Base-by-base conservation (phyloP, 2,797 vertebrate genomes). In the Astyanax mexicanus region DNA sequence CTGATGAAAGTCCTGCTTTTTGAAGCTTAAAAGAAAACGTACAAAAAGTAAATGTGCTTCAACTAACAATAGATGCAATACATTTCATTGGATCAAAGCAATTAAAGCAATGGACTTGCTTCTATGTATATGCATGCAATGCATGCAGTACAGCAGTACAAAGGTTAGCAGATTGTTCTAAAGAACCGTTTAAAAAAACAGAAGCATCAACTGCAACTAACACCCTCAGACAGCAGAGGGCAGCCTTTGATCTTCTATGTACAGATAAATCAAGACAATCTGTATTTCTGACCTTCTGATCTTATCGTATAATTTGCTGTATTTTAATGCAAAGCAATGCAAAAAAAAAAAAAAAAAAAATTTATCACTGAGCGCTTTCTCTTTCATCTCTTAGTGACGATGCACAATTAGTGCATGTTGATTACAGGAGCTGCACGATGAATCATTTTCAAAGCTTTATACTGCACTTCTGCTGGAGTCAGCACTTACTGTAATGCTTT, bases 161-260 rank as follows among this genome's bases (percentile, higher is more conserved):
- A n/a, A n/a, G 42, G 40, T 11, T 49, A 21, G 47, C 0, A 49
- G 49, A 5, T 51, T n/a, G n/a, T n/a, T n/a, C n/a, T n/a, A n/a
- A n/a, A n/a, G 49, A 2, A 1, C 51, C 49, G n/a, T 9, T 51
- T n/a, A n/a, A n/a, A n/a, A n/a, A n/a, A n/a, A n/a, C 49, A 51
- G 49, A 23, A 7, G n/a, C 17, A 21, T 51, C 0, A 10, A 4
- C 44, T 72, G 73, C 45, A 75, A 51, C 42, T 60, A 47, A 37
- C 3, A 10, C 10, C 10, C 8, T 61, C 27, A 45, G 47, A 55
- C 25, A 61, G 54, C 12, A 76, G 78, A 76, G 69, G 74, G 76
- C 62, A 49, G 47, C 37, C 9, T 19, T 23, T 42, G 32, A 32
- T 58, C 29, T 29, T 37, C 3, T 6, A 10, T 68, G 11, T 55